These are phyloP conservation scores for Pachyrhynchus sulphureomaculatus DNA, from an alignment of 1,140 invertebrate genomes.

Conservation along the genomic window DNA sequence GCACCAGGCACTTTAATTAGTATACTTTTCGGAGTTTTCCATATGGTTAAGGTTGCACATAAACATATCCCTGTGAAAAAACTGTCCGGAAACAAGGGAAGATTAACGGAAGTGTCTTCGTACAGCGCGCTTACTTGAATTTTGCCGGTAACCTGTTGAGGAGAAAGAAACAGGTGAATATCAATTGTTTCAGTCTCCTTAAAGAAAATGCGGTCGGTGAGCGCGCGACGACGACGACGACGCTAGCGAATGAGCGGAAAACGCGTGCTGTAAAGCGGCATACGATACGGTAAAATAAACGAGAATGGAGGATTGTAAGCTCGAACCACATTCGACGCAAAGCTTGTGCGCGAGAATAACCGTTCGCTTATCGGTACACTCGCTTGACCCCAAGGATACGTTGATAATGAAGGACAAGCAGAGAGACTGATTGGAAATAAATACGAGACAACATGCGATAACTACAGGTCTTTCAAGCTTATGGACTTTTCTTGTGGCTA, in stretches of 20 bases:
- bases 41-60: slow-evolving; percentile 20
- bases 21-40: slow-evolving; percentile 8
- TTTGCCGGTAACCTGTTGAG: slow-evolving; percentile 33
- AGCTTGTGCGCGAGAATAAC: slow-evolving; percentile 3
- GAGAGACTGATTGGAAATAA: background rate
- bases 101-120: background rate
- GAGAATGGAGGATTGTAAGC: slow-evolving; percentile 12
- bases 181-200: background rate
- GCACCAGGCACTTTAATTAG: slow-evolving; percentile 1
- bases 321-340: slow-evolving; percentile 20
- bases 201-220: background rate
- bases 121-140: background rate
- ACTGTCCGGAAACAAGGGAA: background rate
- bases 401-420: background rate
- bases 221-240: background rate
- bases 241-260: slow-evolving; percentile 11
- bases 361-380: background rate
- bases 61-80: slow-evolving; percentile 8
- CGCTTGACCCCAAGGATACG: background rate
- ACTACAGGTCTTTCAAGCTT: too few species aligned
- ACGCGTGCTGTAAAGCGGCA: slow-evolving; percentile 8
- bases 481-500: too few species aligned
- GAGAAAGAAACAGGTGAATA: slow-evolving; percentile 25
- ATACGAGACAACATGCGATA: too few species aligned
- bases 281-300: slow-evolving; percentile 13